Base-by-base conservation (phyloP, 2,113 vertebrate species). In the Eira barbara region DNA sequence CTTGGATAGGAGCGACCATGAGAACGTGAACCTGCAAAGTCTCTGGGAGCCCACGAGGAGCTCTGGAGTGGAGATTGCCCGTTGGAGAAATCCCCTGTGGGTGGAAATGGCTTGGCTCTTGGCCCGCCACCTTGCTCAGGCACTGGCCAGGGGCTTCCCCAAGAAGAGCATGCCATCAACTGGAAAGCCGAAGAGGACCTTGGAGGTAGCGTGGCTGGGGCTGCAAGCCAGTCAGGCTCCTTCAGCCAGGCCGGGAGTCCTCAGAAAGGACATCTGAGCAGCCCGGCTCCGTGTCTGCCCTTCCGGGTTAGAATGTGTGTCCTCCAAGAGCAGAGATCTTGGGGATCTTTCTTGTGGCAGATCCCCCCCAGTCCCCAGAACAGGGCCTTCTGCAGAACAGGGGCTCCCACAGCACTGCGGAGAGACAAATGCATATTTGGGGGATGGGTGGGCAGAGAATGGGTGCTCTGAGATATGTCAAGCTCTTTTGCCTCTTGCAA, bases 291-390 rank as follows among this genome's bases (percentile, higher is more conserved):
- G 1, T 1, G 47, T 31, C 89, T 55, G 18, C 31, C 63, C 23
- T 25, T 0, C 3, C 0, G 1, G 73, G 34, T 34, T 36, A 9
- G n/a, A 23, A 2, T 0, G 15, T 2, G 0, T 6, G 2, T 63
- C 42, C n/a, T 6, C 39, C 9, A 0, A 69, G 39, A 21, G 57
- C 89, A 11, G 36, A 34, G 11, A 3, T 9, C 18, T 5, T 5
- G 2, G 1, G 3, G 55, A 2, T 10, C 65, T 31, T 42, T 13
- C 80, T 13, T 11, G 34, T 3, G 21, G 23, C 9, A 1, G 3
- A 2, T 34, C 6, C 71, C 17, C 6, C 71, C 42, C 9, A 0
- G 25, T 31, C 12, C 36, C 57, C 55, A 25, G 23, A 55, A 6
- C 36, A 69, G 57, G 80, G 34, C n/a, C 45, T 42, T 25, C 65